Evolutionary conservation across 1,140 invertebrate genomes (phyloP), one percentile per base, ranked within the genome.

Genomic region (Papilio aristodemus): DNA sequence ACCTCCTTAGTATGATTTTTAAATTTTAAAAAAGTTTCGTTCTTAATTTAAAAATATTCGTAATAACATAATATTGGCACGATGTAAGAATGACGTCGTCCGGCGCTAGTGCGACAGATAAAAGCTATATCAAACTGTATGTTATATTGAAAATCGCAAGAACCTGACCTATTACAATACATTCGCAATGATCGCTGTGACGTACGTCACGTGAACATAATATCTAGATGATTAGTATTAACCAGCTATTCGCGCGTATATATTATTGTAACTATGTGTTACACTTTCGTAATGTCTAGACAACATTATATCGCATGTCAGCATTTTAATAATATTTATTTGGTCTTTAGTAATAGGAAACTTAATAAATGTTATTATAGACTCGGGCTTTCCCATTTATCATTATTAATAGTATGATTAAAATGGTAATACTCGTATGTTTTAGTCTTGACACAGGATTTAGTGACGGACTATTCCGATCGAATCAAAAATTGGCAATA

Each of bases 131-230:
- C 5, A 22, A 13, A 25, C 0, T 22, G 32, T 39, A 17, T 58
- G 54, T 27, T 59, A 59, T 6, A 59, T 54, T 17, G 57, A 11
- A 59, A 68, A 69, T 72, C 71, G 73, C 72, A 43, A 77, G 73
- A 73, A 74, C 71, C 76, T 78, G 74, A 80, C 78, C 78, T 78
- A 76, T 58, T 17, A 73, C 50, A 74, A 67, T 58, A 46, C 64
- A 41, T 25, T 39, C 46, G 67, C 58, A 38, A 58, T 67, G 14
- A 69, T 37, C 19, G 67, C 59, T 62, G 14, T 62, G 59, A 62
- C 59, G 67, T 68, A 3, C 32, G 54, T 68, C 58, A 57, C 50
- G 46, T 9, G 36, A 36, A 66, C 54, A 27, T 57, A 57, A 6
- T 27, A 14, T 58, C 1, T 22, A 11, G 9, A 54, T 54, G 1